Evolutionary conservation across 2,113 vertebrate genomes (phyloP).

Genomic region (Sceloporus tristichus): DNA sequence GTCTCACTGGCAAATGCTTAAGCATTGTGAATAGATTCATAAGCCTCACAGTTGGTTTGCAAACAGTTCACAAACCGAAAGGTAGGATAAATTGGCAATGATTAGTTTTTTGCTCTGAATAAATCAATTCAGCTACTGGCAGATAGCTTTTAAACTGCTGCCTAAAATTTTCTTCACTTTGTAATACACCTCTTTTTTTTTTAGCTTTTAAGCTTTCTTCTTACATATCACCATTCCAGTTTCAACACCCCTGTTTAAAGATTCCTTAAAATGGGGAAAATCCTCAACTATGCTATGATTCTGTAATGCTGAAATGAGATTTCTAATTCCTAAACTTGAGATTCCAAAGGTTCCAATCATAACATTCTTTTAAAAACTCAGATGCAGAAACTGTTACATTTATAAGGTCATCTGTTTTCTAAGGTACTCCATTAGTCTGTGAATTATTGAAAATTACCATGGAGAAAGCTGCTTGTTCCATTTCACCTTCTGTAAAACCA

Average conservation of each 20-base stretch:
- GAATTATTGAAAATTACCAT: conserved; percentile 19
- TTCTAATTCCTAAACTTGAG: conserved; percentile 15
- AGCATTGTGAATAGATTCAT: conserved; percentile 37
- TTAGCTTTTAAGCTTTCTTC: conserved; percentile 23
- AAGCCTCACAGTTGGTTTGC: conserved; percentile 47
- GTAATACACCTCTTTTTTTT: neutral
- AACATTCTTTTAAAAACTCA: conserved; percentile 1
- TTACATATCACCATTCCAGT: neutral
- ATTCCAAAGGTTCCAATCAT: conserved; percentile 21
- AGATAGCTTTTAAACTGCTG: conserved; percentile 26
- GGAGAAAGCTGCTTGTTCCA: neutral
- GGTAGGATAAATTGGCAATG: conserved; percentile 50
- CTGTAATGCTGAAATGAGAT: too few relatives aligned
- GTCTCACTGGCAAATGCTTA: conserved; percentile 24
- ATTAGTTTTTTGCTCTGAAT: conserved; percentile 56
- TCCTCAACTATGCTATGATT: too few relatives aligned
- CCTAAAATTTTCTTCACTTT: neutral
- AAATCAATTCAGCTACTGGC: conserved; percentile 25
- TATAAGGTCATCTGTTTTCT: conserved; percentile 6
- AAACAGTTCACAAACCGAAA: conserved; percentile 53
- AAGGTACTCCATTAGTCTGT: neutral
- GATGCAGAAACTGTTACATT: neutral
- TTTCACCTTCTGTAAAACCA: neutral
- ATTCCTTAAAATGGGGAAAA: neutral
- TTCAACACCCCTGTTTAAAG: conserved; percentile 12